phyloP scores from a whole-genome alignment of 1,140 invertebrate species.

The Platyscapa corneri region DNA sequence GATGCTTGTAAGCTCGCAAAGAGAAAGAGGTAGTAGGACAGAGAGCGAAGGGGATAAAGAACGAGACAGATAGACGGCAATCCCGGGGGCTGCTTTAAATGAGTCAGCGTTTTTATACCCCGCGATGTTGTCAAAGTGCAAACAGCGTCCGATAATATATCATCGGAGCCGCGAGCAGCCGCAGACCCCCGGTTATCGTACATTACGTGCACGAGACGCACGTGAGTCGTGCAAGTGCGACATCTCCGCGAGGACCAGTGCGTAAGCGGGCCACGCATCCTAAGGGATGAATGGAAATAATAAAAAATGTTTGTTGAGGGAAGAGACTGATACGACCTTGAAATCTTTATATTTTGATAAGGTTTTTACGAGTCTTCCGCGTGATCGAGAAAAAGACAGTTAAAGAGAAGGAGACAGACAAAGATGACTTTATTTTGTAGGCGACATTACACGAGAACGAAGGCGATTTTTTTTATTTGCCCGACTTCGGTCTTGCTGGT shows the following conservation, averaged over 20 bases:
- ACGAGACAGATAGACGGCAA: conserved; percentile 51
- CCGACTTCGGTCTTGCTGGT: too few species aligned
- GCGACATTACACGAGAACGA: too few species aligned
- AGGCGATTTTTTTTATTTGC: too few species aligned
- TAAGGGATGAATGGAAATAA: background rate
- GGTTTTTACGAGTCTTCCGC: background rate
- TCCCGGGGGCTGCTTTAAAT: conserved; percentile 57
- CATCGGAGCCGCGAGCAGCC: conserved; percentile 63
- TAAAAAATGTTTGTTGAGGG: background rate
- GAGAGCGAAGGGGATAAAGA: conserved; percentile 16
- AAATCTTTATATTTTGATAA: conserved; percentile 20
- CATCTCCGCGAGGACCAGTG: conserved; percentile 11
- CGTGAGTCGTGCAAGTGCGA: background rate
- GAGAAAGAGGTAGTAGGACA: conserved; percentile 56
- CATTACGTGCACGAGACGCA: background rate
- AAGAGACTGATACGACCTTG: conserved; percentile 25
- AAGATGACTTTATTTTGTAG: background rate
- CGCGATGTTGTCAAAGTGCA: conserved; percentile 75
- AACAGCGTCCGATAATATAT: conserved; percentile 75
- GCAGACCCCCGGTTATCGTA: background rate
- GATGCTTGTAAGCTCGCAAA: conserved; percentile 50
- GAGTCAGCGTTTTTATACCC: conserved; percentile 75
- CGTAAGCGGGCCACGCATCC: background rate
- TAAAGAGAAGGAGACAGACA: too few species aligned
- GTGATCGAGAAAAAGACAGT: background rate